Evolutionary conservation across 1,140 invertebrate species (phyloP).

Genomic region (Orchesella cincta): DNA sequence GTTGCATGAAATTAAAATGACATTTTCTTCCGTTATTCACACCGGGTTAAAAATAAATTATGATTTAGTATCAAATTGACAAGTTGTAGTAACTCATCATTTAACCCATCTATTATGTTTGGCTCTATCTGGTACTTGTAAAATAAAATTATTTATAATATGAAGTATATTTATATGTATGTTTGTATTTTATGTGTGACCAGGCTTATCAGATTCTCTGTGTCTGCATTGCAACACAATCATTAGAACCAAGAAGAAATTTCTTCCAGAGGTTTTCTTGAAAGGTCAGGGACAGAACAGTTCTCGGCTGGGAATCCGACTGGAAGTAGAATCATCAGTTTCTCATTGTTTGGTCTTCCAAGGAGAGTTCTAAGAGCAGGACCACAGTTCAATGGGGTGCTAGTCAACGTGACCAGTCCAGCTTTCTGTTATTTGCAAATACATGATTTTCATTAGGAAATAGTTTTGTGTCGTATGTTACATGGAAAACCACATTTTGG

Average conservation of each 20-base stretch:
- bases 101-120: no score
- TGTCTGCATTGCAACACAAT: not conserved
- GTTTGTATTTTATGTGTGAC: no score
- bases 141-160: no score
- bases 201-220: not conserved
- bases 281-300: slow-evolving; percentile 75
- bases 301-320: slow-evolving; percentile 78
- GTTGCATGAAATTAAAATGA: no score
- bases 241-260: slow-evolving; percentile 62
- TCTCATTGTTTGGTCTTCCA: slow-evolving; percentile 73
- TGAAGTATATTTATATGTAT: no score
- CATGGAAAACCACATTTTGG: slow-evolving; percentile 17
- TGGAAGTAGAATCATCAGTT: slow-evolving; percentile 76
- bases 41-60: no score
- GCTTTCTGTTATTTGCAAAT: slow-evolving; percentile 76
- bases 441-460: no score
- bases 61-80: no score
- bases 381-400: slow-evolving; percentile 86
- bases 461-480: not conserved
- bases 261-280: slow-evolving; percentile 71
- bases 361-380: slow-evolving; percentile 72
- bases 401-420: slow-evolving; percentile 79
- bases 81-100: no score
- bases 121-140: no score
- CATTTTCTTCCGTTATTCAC: no score